phyloP scores from a whole-genome alignment of 2,888 invertebrate species.

The Cyrtodaria siliqua region DNA sequence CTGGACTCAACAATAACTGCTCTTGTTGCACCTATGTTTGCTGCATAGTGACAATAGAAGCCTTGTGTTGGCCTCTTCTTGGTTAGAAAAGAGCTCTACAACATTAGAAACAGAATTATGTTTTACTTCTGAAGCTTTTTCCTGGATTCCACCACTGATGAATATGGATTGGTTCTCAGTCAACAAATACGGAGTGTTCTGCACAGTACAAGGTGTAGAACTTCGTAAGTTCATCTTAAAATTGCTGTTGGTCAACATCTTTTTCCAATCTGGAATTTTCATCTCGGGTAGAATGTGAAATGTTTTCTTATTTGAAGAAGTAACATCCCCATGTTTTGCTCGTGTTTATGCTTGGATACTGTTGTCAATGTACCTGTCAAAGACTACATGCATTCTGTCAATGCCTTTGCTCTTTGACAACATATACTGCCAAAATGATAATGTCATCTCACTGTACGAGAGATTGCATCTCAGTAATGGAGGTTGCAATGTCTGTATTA shows the following conservation, averaged over 20 bases:
- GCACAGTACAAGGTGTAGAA: not conserved
- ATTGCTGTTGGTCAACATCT: not conserved
- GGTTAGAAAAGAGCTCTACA: too few species aligned
- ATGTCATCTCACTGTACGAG: constrained; percentile 13
- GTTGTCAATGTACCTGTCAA: constrained; percentile 15
- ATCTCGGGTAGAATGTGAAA: not conserved
- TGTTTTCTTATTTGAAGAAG: not conserved
- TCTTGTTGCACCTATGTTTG: too few species aligned
- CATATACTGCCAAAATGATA: constrained; percentile 5
- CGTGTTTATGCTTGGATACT: constrained; percentile 13
- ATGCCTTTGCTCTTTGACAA: not conserved
- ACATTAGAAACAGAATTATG: not conserved
- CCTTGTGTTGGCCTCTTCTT: constrained; percentile 13
- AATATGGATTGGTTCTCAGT: too few species aligned
- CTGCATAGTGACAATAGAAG: too few species aligned
- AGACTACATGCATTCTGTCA: constrained; percentile 12
- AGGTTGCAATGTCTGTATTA: constrained; percentile 3
- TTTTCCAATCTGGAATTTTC: not conserved
- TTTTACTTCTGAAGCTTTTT: not conserved
- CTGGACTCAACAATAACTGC: too few species aligned
- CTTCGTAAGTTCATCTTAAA: not conserved
- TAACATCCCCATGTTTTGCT: constrained; percentile 3
- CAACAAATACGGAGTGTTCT: too few species aligned
- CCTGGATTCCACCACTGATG: not conserved
- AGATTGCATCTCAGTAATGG: not conserved